Evolutionary conservation across 2,113 vertebrate species (phyloP).

Genomic region (Apistogramma diplotaenia): DNA sequence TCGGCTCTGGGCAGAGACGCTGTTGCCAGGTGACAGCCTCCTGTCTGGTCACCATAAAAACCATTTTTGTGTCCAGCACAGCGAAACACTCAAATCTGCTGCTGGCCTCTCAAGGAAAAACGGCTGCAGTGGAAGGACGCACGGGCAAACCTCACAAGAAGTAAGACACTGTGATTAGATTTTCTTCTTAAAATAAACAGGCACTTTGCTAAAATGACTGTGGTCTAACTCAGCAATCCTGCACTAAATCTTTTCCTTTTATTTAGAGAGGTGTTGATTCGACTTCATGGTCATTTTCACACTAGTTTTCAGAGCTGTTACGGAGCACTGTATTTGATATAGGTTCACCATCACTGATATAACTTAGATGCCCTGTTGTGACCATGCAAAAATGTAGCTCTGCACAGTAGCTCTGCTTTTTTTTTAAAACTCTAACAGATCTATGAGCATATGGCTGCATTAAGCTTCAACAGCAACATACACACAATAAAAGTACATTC

Average conservation of each 20-base stretch:
- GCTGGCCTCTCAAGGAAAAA: conserved; percentile 75
- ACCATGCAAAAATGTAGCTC: too few species aligned
- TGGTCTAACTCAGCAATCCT: neutral
- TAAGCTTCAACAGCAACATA: too few species aligned
- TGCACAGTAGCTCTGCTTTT: too few species aligned
- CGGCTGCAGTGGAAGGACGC: conserved; percentile 77
- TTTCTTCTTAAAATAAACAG: neutral
- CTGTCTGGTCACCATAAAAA: conserved; percentile 81
- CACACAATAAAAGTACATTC: too few species aligned
- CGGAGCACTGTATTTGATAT: too few species aligned
- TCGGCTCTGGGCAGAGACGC: conserved; percentile 95
- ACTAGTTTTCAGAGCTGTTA: too few species aligned
- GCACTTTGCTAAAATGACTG: neutral
- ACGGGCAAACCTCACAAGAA: conserved; percentile 79
- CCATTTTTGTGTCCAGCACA: conserved; percentile 61
- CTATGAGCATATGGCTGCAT: too few species aligned
- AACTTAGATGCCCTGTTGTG: too few species aligned
- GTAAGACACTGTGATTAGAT: conserved; percentile 67
- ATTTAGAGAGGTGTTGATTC: too few species aligned
- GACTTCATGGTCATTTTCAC: too few species aligned
- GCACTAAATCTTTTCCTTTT: neutral
- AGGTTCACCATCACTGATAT: too few species aligned
- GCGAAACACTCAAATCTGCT: conserved; percentile 56
- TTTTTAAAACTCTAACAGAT: too few species aligned
- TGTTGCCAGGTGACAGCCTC: conserved; percentile 91